These are phyloP conservation scores for Pimpla rufipes DNA, from an alignment of 2,888 invertebrate genomes.

Conservation along the genomic window DNA sequence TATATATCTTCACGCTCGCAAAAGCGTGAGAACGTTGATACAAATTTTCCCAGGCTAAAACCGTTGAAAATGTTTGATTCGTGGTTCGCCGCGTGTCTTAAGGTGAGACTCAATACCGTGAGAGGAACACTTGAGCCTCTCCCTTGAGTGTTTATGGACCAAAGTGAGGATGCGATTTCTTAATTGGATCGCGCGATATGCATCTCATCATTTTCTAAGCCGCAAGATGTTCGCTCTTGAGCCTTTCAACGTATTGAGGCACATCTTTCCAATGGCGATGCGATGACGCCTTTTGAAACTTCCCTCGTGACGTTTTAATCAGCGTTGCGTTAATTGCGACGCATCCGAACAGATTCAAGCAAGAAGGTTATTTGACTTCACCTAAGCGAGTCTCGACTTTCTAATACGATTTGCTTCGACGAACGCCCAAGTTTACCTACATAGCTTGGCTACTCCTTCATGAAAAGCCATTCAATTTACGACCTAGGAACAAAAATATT, in stretches of 20 bases:
- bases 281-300: neutral
- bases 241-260: neutral
- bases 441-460: neutral
- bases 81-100: neutral
- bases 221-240: slow-evolving; percentile 29
- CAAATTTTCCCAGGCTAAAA: slow-evolving; percentile 17
- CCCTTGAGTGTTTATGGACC: slow-evolving; percentile 48
- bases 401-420: slow-evolving; percentile 2
- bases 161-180: slow-evolving; percentile 39
- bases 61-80: slow-evolving; percentile 11
- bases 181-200: slow-evolving; percentile 46
- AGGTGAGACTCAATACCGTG: neutral
- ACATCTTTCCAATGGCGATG: slow-evolving; percentile 4
- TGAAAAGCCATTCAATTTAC: neutral
- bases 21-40: neutral
- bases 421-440: neutral
- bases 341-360: neutral
- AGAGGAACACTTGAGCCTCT: neutral
- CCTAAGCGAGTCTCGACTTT: neutral
- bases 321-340: slow-evolving; percentile 16
- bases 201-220: slow-evolving; percentile 13
- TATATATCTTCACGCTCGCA: slow-evolving; percentile 21
- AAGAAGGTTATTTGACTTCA: neutral
- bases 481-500: neutral
- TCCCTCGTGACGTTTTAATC: slow-evolving; percentile 21